Evolutionary conservation across 1,140 invertebrate species (phyloP).

Genomic region (Lasioglossum albipes): DNA sequence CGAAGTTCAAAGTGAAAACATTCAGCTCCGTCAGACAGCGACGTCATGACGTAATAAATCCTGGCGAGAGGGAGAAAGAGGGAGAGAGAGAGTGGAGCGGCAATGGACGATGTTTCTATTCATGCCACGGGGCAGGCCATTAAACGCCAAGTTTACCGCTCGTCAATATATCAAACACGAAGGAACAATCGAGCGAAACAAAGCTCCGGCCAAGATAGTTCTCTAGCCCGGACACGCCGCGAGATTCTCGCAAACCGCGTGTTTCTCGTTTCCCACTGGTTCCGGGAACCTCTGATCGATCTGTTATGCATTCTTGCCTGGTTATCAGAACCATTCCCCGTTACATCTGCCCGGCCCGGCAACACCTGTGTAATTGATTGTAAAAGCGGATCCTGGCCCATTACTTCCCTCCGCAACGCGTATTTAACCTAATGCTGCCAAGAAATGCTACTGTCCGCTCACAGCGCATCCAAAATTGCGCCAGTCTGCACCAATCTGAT

Average conservation of each 20-base stretch:
- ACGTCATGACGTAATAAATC: constrained; percentile 16
- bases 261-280: not conserved
- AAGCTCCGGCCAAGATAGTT: constrained; percentile 1
- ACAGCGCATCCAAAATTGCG: too few species aligned
- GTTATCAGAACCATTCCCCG: not conserved
- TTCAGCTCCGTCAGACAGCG: not conserved
- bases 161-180: constrained; percentile 20
- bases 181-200: constrained; percentile 15
- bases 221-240: not conserved
- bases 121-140: not conserved
- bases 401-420: not conserved
- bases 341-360: not conserved
- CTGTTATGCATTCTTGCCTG: not conserved
- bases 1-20: constrained; percentile 6
- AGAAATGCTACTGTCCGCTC: too few species aligned
- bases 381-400: not conserved
- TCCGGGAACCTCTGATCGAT: constrained; percentile 2
- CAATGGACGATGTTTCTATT: constrained; percentile 3
- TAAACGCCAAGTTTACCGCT: constrained; percentile 22
- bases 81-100: not conserved
- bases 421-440: not conserved
- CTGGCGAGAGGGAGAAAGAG: not conserved
- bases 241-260: not conserved
- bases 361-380: not conserved
- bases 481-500: too few species aligned